These are phyloP conservation scores for Prosapia bicincta DNA, from an alignment of 2,888 invertebrate species.

Conservation along the genomic window DNA sequence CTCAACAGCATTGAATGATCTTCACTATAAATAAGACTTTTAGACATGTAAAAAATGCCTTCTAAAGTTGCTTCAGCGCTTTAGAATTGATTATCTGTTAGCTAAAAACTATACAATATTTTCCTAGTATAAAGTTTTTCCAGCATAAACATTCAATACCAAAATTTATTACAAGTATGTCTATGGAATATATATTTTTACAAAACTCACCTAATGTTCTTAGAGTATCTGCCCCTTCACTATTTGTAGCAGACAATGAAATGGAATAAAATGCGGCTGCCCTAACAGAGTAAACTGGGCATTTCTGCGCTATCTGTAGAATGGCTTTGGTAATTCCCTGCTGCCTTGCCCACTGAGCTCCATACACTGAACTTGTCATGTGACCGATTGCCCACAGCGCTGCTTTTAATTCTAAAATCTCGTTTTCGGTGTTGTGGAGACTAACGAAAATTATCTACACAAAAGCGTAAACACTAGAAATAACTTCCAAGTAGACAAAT, in stretches of 20 bases:
- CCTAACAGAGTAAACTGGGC: conserved; percentile 81
- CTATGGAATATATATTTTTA: no score
- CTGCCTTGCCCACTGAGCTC: conserved; percentile 67
- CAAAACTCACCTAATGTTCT: neutral
- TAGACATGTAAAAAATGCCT: no score
- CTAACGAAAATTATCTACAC: conserved; percentile 46
- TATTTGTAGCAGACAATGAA: conserved; percentile 81
- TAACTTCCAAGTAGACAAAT: no score
- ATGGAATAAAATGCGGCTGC: conserved; percentile 87
- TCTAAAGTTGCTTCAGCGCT: no score
- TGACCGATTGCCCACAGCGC: conserved; percentile 89
- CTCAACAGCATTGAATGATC: no score
- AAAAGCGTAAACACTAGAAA: no score
- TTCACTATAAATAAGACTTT: no score
- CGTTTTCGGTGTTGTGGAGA: conserved; percentile 61
- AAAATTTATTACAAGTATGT: no score
- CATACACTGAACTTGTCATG: conserved; percentile 71
- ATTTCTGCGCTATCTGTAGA: conserved; percentile 69
- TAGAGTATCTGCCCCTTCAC: conserved; percentile 75
- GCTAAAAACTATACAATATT: no score
- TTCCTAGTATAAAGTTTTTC: no score
- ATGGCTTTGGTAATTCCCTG: conserved; percentile 49
- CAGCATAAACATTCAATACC: no score
- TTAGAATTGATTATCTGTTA: no score
- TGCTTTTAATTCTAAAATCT: conserved; percentile 76